A percentile compares a stretch with the other conserved stretches of the same genome.
phyloP scores from a whole-genome alignment of 1,140 invertebrate genomes.

The Musca domestica region DNA sequence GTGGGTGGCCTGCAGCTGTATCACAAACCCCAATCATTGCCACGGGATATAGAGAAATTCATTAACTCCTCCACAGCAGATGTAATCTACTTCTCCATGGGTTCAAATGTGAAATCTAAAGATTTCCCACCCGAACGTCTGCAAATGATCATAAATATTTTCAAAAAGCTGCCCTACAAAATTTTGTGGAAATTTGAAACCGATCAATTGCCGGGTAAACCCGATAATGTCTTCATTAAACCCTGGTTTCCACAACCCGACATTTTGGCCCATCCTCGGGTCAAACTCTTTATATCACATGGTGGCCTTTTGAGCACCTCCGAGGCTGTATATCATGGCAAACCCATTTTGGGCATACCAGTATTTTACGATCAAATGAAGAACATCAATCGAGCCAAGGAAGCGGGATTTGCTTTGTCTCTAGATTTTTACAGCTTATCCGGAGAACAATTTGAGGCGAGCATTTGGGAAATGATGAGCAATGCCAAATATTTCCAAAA shows the following conservation, averaged over 20 bases:
- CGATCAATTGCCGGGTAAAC: conserved; percentile 56
- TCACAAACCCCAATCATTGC: conserved; percentile 52
- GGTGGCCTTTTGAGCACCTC: conserved; percentile 72
- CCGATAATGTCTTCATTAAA: conserved; percentile 62
- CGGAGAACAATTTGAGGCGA: conserved; percentile 40
- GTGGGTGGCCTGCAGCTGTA: conserved; percentile 57
- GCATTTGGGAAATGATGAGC: conserved; percentile 26
- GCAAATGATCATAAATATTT: conserved; percentile 55
- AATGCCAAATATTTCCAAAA: conserved; percentile 33
- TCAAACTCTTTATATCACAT: conserved; percentile 70
- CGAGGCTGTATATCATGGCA: conserved; percentile 69
- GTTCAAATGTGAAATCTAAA: conserved; percentile 62
- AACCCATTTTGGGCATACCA: conserved; percentile 70
- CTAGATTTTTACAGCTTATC: conserved; percentile 28
- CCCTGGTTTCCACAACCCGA: conserved; percentile 72
- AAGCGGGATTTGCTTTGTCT: conserved; percentile 55
- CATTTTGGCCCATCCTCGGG: conserved; percentile 67
- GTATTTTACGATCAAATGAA: conserved; percentile 65
- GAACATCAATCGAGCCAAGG: conserved; percentile 57
- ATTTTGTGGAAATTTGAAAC: conserved; percentile 62
- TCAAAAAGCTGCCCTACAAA: conserved; percentile 57
- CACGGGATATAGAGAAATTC: conserved; percentile 53
- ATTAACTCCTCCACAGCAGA: conserved; percentile 62
- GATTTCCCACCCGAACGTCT: conserved; percentile 56
- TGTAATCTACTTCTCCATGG: conserved; percentile 69